Evolutionary conservation across 2,797 vertebrate genomes (phyloP), one percentile per base, ranked within the genome.

Genomic region (Anas flavirostris): DNA sequence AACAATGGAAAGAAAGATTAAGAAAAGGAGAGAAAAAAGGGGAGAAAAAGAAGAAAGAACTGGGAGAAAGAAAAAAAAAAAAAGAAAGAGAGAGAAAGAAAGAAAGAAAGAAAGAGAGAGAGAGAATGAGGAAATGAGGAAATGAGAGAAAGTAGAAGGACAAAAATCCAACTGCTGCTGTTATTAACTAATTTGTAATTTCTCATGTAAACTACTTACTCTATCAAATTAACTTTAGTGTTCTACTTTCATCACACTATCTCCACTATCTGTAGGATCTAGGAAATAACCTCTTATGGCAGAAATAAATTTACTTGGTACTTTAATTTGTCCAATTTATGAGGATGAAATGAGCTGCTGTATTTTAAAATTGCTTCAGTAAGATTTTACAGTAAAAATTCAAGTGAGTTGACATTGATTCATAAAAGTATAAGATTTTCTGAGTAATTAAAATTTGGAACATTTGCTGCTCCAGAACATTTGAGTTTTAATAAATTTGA

Each of bases 401-500:
- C 5, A 39, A 74, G 44, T 67, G 35, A 63, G 10, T 67, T 69
- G 50, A 52, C 18, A 50, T 59, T 77, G 43, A 91, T 92, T 82
- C 88, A 52, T 69, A 86, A 88, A 78, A 88, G n/a, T 50, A 37
- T 77, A 56, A 66, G 50, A 18, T 90, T 72, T 91, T 66, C 21
- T 18, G 74, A 75, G 15, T 56, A 83, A 85, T 88, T 91, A 88
- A 87, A 92, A 79, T 82, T 64, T 89, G 39, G 52, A 88, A 68
- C 39, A 72, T 74, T 88, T 75, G 16, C 10, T 76, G 70, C 33
- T 53, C 22, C 37, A 78, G 58, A 92, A 89, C 28, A 82, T 90
- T 78, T 78, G 31, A 84, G 26, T 58, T 88, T 89, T 63, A 89
- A 86, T 73, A 82, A 64, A 66, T 90, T 82, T 94, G 52, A 82